Percentiles rank a stretch among this genome's conserved stretches.
Conservation (phyloP, 2,113 vertebrate species). For the Nothoprocta perdicaria region DNA sequence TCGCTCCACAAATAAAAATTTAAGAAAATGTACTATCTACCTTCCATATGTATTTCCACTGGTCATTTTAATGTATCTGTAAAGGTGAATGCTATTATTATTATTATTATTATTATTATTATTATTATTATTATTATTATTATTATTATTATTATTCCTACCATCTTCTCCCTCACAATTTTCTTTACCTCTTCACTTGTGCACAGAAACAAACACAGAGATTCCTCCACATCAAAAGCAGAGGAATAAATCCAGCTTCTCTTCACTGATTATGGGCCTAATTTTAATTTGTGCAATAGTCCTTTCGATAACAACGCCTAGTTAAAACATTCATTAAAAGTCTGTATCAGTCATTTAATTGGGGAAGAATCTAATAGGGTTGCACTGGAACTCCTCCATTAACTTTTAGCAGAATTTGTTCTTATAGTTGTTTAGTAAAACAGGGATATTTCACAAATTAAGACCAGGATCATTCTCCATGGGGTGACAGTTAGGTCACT, state of each 20-base stretch:
- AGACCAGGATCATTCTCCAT: constrained; percentile 57
- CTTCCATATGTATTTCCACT: background rate
- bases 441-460: constrained; percentile 44
- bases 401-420: constrained; percentile 78
- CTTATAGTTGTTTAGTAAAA: constrained; percentile 57
- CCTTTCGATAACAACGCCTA: constrained; percentile 80
- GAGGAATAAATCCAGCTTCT: constrained; percentile 71
- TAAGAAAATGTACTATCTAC: background rate
- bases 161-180: background rate
- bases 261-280: constrained; percentile 71
- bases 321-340: constrained; percentile 81
- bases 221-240: constrained; percentile 54
- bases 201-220: background rate
- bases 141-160: background rate
- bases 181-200: background rate
- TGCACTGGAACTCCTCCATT: constrained; percentile 76
- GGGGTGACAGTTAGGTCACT: constrained; percentile 60
- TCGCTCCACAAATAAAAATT: background rate
- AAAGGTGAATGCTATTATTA: background rate
- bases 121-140: no score
- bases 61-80: background rate
- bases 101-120: background rate
- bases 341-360: constrained; percentile 77
- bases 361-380: constrained; percentile 76
- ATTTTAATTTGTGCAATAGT: constrained; percentile 80